Evolutionary conservation across 2,797 vertebrate species (phyloP).

Genomic region (Sebastes steindachneri): DNA sequence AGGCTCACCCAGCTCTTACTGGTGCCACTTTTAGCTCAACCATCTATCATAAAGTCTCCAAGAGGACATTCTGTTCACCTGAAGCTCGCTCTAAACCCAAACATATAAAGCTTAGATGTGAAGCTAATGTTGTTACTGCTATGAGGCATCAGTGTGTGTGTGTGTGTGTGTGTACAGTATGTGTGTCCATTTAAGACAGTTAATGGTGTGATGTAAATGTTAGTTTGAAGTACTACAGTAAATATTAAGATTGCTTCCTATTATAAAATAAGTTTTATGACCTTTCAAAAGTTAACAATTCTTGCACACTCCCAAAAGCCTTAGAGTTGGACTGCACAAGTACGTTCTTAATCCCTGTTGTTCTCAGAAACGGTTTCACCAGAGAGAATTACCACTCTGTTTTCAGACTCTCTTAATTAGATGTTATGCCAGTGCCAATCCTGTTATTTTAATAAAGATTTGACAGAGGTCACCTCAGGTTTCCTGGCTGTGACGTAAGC

Average conservation of each 20-base stretch:
- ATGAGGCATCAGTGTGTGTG: background rate
- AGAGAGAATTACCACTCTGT: constrained; percentile 6
- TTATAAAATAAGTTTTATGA: background rate
- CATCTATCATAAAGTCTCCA: background rate
- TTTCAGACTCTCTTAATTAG: constrained; percentile 41
- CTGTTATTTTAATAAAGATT: constrained; percentile 50
- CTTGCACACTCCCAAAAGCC: background rate
- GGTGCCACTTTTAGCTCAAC: constrained; percentile 5
- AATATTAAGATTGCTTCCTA: constrained; percentile 21
- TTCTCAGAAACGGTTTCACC: constrained; percentile 20
- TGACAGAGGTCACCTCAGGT: constrained; percentile 55
- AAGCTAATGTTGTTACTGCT: background rate
- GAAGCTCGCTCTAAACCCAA: constrained; percentile 7
- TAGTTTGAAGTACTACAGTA: background rate
- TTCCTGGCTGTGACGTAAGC: constrained; percentile 55
- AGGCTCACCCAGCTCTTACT: constrained; percentile 6
- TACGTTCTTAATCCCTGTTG: constrained; percentile 1
- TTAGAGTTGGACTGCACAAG: background rate
- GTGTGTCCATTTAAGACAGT: background rate
- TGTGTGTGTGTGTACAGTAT: background rate
- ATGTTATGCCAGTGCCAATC: constrained; percentile 12
- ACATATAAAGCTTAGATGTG: background rate
- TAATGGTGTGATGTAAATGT: constrained; percentile 5
- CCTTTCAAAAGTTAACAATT: constrained; percentile 15
- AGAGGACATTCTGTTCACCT: background rate